Evolutionary conservation across 2,113 vertebrate species (phyloP).

Genomic region (Ceratotherium simum): DNA sequence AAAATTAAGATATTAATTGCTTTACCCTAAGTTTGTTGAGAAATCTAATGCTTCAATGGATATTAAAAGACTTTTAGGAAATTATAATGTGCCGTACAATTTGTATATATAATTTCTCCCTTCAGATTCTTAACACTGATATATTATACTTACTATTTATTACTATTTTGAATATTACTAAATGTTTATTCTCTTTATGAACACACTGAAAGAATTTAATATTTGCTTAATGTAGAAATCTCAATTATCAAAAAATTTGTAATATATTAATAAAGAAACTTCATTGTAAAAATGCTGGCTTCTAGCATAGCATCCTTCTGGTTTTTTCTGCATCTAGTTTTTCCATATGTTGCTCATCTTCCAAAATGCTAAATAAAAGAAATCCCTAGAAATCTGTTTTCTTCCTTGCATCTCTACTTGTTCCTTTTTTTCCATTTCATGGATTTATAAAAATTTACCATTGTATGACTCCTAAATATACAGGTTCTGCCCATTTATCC

Average conservation of each 20-base stretch:
- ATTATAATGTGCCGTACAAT: neutral
- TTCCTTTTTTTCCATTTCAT: neutral
- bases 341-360: neutral
- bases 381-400: neutral
- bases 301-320: neutral
- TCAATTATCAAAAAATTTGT: neutral
- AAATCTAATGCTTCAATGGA: conserved; percentile 41
- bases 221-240: conserved; percentile 30
- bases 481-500: neutral
- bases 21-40: conserved; percentile 48
- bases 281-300: neutral
- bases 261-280: conserved; percentile 11
- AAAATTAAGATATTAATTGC: conserved; percentile 62
- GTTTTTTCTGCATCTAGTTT: neutral
- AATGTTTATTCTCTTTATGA: conserved; percentile 47
- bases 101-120: conserved; percentile 56
- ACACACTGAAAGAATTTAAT: neutral
- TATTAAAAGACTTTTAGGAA: conserved; percentile 59
- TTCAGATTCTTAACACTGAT: conserved; percentile 56
- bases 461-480: neutral
- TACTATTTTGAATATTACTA: neutral
- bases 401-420: neutral
- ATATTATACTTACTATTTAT: conserved; percentile 43
- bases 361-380: neutral
- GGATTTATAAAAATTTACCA: neutral